Evolutionary conservation across 2,888 invertebrate genomes (phyloP).

Genomic region (Macrosiphum euphorbiae): DNA sequence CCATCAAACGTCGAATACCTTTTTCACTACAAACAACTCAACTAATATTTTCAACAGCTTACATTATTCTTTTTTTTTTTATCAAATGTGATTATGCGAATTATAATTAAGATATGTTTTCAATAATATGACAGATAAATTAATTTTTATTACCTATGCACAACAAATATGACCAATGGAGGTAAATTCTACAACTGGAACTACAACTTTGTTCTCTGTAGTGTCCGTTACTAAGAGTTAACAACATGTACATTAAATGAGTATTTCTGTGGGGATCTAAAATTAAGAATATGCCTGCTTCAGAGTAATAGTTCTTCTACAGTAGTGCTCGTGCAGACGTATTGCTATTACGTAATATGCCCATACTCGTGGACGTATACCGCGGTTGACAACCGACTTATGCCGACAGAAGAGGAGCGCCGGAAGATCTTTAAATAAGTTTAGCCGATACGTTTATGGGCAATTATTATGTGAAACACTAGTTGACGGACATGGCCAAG

Average conservation of each 20-base stretch:
- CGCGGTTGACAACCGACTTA: neutral
- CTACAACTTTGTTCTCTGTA: neutral
- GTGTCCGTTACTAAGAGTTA: neutral
- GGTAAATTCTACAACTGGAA: neutral
- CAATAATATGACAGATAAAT: neutral
- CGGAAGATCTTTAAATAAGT: neutral
- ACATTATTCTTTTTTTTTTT: neutral
- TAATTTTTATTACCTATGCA: neutral
- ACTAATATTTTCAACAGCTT: neutral
- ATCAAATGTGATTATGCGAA: neutral
- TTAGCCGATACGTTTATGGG: neutral
- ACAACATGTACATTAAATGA: neutral
- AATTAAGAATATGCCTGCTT: neutral
- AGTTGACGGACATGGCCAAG: neutral
- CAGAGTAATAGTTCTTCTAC: neutral
- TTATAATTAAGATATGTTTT: neutral
- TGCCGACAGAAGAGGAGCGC: neutral
- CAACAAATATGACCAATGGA: neutral
- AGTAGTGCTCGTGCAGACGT: neutral
- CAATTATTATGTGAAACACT: neutral
- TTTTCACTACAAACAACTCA: neutral
- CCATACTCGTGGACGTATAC: neutral
- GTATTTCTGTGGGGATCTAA: neutral
- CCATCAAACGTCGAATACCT: too few species aligned
- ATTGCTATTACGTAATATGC: too few species aligned